Conservation (phyloP, 2,888 invertebrate genomes). For the Pseudanteris insignis region DNA sequence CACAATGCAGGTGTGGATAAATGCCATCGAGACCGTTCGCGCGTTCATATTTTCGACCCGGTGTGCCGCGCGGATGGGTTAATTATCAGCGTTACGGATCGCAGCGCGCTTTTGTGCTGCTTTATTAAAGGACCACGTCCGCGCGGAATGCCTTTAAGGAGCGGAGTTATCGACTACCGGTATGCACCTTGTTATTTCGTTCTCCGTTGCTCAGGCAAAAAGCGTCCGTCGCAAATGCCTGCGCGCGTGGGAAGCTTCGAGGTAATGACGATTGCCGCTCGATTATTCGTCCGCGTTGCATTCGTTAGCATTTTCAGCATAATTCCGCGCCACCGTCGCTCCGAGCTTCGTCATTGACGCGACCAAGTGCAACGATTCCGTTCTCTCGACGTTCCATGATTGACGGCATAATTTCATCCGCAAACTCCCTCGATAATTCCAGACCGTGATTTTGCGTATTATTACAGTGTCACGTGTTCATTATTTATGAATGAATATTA, state of each 20-base stretch:
- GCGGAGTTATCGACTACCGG: conserved; percentile 54
- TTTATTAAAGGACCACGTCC: conserved; percentile 44
- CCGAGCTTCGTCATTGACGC: conserved; percentile 12
- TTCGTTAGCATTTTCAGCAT: conserved; percentile 17
- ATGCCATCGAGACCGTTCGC: conserved; percentile 8
- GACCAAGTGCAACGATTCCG: conserved; percentile 10
- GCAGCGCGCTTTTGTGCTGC: conserved; percentile 44
- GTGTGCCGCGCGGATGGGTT: conserved; percentile 55
- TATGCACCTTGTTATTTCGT: conserved; percentile 48
- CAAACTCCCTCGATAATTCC: conserved; percentile 55
- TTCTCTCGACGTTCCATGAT: conserved; percentile 46
- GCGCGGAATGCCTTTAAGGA: conserved; percentile 47
- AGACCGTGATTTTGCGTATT: conserved; percentile 57
- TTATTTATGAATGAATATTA: too few species aligned
- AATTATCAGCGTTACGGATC: conserved; percentile 57
- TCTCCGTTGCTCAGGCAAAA: conserved; percentile 27
- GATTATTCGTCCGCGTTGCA: conserved; percentile 7
- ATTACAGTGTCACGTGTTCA: conserved; percentile 2
- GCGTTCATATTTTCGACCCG: conserved; percentile 38
- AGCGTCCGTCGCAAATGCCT: conserved; percentile 25
- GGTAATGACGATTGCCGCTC: conserved; percentile 28
- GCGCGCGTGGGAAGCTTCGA: conserved; percentile 43
- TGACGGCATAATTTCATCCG: conserved; percentile 64
- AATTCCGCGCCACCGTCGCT: background rate
- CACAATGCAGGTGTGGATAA: conserved; percentile 43